phyloP scores from a whole-genome alignment of 2,888 invertebrate genomes.

The Lepidonotus clava region DNA sequence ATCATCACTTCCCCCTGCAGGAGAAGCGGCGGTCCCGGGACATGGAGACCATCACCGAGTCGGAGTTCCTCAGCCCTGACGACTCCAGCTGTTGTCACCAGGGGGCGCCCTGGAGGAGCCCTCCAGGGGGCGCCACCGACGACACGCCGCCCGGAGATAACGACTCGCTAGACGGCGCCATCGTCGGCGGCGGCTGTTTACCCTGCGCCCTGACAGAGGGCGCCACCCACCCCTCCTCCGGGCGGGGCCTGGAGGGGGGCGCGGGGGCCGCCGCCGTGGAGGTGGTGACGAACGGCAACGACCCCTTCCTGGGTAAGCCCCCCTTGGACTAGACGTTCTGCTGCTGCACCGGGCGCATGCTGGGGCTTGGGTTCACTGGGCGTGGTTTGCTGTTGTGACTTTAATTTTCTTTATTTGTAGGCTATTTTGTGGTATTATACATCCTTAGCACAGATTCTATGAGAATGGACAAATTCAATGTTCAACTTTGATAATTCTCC shows the following conservation, averaged over 20 bases:
- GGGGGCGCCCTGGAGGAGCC: background rate
- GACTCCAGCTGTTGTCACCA: background rate
- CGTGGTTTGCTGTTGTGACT: no score
- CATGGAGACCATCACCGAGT: conserved; percentile 89
- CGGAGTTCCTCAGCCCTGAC: conserved; percentile 65
- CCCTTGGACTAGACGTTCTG: no score
- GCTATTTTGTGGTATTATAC: no score
- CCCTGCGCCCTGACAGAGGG: conserved; percentile 7
- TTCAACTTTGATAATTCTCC: no score
- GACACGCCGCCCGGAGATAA: background rate
- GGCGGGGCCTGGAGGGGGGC: background rate
- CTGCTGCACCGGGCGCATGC: no score
- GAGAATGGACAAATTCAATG: no score
- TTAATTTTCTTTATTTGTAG: no score
- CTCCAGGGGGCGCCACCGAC: no score
- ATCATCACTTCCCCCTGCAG: conserved; percentile 81
- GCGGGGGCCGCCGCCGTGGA: background rate
- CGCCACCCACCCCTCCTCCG: no score
- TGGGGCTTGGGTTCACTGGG: no score
- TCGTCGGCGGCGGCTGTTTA: conserved; percentile 2
- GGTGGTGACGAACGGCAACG: conserved; percentile 48
- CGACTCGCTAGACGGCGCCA: conserved; percentile 45
- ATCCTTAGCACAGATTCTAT: no score
- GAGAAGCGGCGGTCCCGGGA: conserved; percentile 91
- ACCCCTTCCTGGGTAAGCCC: conserved; percentile 56